A percentile compares a stretch with the other conserved stretches of the same genome.
Evolutionary conservation across 2,888 invertebrate genomes (phyloP).

Genomic region (Anagyrus pseudococci): DNA sequence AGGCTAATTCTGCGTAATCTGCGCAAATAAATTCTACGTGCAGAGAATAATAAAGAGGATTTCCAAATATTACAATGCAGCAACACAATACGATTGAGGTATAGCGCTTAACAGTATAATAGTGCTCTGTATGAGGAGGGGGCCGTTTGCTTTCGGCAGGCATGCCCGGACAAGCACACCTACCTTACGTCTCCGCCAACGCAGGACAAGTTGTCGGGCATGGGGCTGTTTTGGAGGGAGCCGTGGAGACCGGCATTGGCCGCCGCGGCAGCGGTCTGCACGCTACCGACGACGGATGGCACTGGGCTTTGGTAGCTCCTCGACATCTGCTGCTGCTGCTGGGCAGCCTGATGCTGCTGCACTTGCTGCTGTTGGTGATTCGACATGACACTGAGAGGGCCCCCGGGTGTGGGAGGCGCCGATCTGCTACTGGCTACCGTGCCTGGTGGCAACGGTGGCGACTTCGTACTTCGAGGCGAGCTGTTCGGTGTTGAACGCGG

Average conservation of each 20-base stretch:
- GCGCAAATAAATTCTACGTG: too few species aligned
- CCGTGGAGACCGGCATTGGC: constrained; percentile 53
- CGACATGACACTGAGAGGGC: constrained; percentile 52
- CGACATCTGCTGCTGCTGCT: constrained; percentile 54
- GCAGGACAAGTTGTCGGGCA: constrained; percentile 64
- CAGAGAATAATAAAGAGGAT: too few species aligned
- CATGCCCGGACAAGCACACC: constrained; percentile 38
- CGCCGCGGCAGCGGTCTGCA: constrained; percentile 5
- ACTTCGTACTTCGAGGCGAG: constrained; percentile 85
- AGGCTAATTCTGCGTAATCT: too few species aligned
- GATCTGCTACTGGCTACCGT: constrained; percentile 61
- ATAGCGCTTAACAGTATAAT: too few species aligned
- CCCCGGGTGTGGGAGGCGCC: constrained; percentile 65
- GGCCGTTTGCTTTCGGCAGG: too few species aligned
- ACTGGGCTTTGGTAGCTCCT: constrained; percentile 58
- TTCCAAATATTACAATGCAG: too few species aligned
- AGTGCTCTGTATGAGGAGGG: too few species aligned
- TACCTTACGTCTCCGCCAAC: constrained; percentile 69
- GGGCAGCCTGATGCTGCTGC: constrained; percentile 51
- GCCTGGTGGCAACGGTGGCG: constrained; percentile 77
- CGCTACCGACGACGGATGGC: constrained; percentile 48
- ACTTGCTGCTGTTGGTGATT: constrained; percentile 51
- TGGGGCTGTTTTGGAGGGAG: constrained; percentile 57
- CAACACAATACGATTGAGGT: too few species aligned
- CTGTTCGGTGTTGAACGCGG: constrained; percentile 88